Evolutionary conservation across 2,113 vertebrate genomes (phyloP).

Genomic region (Lichenostomus cassidix): DNA sequence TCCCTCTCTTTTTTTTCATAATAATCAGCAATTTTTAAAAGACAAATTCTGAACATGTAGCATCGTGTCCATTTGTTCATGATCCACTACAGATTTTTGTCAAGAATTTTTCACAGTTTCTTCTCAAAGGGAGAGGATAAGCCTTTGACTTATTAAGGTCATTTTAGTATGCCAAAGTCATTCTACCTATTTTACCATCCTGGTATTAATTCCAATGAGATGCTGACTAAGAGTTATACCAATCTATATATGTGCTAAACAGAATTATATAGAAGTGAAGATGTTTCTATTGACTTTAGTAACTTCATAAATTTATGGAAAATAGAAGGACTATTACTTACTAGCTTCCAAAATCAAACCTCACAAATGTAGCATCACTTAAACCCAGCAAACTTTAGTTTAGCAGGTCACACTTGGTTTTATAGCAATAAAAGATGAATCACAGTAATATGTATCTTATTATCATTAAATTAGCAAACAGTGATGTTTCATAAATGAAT

Average conservation of each 20-base stretch:
- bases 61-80: neutral
- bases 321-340: neutral
- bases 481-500: neutral
- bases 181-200: neutral
- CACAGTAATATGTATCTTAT: neutral
- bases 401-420: neutral
- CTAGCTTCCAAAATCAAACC: neutral
- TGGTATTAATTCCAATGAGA: neutral
- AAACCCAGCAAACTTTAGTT: neutral
- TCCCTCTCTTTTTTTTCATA: neutral
- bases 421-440: neutral
- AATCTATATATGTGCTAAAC: neutral
- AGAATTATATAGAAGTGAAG: neutral
- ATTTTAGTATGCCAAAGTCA: neutral
- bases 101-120: neutral
- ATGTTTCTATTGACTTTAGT: neutral
- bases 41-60: neutral
- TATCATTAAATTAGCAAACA: neutral
- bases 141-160: neutral
- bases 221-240: neutral
- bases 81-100: neutral
- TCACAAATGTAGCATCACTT: neutral
- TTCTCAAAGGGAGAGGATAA: neutral
- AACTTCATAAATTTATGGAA: neutral
- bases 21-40: neutral